These are phyloP conservation scores for Idaea aversata DNA, from an alignment of 2,888 invertebrate genomes.

Conservation along the genomic window DNA sequence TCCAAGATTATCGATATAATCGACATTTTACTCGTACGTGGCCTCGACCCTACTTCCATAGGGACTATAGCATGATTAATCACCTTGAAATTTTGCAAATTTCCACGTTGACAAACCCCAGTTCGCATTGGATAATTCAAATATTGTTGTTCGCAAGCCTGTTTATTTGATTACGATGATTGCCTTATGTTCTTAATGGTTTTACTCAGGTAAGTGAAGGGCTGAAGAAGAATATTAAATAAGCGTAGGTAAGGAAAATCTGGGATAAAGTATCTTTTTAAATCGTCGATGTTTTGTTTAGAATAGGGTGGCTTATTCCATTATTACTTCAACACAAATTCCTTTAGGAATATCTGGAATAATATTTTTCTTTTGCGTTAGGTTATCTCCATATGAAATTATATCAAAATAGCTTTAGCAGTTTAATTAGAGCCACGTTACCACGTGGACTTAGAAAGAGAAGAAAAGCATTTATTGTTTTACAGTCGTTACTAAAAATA, in stretches of 20 bases:
- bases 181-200: slow-evolving; percentile 17
- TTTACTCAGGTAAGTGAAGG: slow-evolving; percentile 3
- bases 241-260: neutral
- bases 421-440: too few species aligned
- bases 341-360: too few species aligned
- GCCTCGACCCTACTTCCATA: slow-evolving; percentile 21
- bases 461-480: too few species aligned
- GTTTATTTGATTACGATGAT: slow-evolving; percentile 25
- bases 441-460: too few species aligned
- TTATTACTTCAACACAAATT: too few species aligned
- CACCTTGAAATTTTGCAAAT: slow-evolving; percentile 43
- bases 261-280: neutral
- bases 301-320: too few species aligned
- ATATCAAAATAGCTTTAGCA: too few species aligned
- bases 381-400: too few species aligned
- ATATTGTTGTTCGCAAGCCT: slow-evolving; percentile 32
- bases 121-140: slow-evolving; percentile 42
- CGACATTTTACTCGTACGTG: slow-evolving; percentile 17
- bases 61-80: slow-evolving; percentile 49
- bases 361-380: too few species aligned
- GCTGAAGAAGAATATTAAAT: too few species aligned
- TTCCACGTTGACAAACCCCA: slow-evolving; percentile 39
- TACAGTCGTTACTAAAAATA: too few species aligned
- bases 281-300: neutral
- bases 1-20: slow-evolving; percentile 5